These are phyloP conservation scores for Drosophila nigromelanica DNA, from an alignment of 1,140 invertebrate species.

Conservation along the genomic window DNA sequence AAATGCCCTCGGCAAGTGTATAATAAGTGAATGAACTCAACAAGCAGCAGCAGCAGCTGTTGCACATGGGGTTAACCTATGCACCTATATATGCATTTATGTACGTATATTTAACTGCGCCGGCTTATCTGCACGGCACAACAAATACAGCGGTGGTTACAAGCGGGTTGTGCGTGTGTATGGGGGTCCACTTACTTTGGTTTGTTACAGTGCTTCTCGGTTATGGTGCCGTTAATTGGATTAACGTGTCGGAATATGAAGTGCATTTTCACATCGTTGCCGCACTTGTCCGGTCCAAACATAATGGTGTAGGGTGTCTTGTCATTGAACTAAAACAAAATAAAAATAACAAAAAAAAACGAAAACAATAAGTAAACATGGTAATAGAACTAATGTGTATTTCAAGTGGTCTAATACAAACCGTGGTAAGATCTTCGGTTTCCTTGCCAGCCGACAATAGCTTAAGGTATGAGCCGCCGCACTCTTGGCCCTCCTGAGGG, in stretches of 20 bases:
- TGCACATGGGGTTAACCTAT: slow-evolving; percentile 38
- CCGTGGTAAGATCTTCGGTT: slow-evolving; percentile 88
- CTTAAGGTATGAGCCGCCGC: slow-evolving; percentile 99
- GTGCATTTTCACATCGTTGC: slow-evolving; percentile 97
- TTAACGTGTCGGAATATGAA: slow-evolving; percentile 99
- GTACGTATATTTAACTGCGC: slow-evolving; percentile 2
- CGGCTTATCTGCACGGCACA: slow-evolving; percentile 39
- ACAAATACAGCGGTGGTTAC: slow-evolving; percentile 9
- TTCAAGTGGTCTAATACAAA: slow-evolving; percentile 31
- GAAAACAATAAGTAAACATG: slow-evolving; percentile 31
- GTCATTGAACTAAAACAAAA: slow-evolving; percentile 90
- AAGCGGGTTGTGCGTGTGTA: background rate
- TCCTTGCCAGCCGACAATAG: slow-evolving; percentile 89
- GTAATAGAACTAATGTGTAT: background rate
- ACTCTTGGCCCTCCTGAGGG: slow-evolving; percentile 95
- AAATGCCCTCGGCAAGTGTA: background rate
- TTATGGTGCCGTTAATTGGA: slow-evolving; percentile 94
- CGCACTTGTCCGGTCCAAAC: slow-evolving; percentile 99
- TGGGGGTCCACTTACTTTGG: slow-evolving; percentile 86
- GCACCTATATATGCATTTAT: slow-evolving; percentile 1
- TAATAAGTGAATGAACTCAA: slow-evolving; percentile 42
- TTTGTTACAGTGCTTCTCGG: slow-evolving; percentile 97
- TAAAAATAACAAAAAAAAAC: slow-evolving; percentile 14
- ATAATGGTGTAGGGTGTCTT: slow-evolving; percentile 99
- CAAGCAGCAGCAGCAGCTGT: slow-evolving; percentile 18